phyloP scores from a whole-genome alignment of 2,113 vertebrate genomes.

The Anguilla japonica region DNA sequence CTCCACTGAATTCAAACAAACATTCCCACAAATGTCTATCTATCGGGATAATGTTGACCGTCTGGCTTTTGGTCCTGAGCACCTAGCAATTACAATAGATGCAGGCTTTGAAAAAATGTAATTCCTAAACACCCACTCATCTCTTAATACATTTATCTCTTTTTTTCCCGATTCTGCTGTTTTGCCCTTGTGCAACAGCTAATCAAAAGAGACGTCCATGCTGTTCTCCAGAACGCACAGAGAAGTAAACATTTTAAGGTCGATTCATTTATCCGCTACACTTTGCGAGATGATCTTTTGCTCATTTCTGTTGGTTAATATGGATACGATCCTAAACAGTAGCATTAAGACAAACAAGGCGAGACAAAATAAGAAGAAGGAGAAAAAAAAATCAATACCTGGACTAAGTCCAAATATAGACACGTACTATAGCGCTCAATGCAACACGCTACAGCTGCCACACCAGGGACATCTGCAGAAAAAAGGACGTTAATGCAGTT shows the following conservation, averaged over 20 bases:
- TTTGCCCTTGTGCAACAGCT: background rate
- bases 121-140: background rate
- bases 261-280: background rate
- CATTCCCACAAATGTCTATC: background rate
- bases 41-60: background rate
- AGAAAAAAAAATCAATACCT: conserved; percentile 13
- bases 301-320: background rate
- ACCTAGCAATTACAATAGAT: background rate
- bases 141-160: background rate
- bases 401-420: conserved; percentile 17
- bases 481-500: background rate
- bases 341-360: conserved; percentile 3
- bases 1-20: background rate
- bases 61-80: background rate
- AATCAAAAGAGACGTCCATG: background rate
- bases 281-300: background rate
- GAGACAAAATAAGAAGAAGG: background rate
- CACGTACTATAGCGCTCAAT: conserved; percentile 12
- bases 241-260: background rate
- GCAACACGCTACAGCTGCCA: background rate
- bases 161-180: background rate
- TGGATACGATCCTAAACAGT: background rate
- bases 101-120: background rate
- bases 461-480: background rate
- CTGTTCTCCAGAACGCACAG: background rate